Conservation (phyloP, 2,113 vertebrate genomes). For the Gobio gobio region DNA sequence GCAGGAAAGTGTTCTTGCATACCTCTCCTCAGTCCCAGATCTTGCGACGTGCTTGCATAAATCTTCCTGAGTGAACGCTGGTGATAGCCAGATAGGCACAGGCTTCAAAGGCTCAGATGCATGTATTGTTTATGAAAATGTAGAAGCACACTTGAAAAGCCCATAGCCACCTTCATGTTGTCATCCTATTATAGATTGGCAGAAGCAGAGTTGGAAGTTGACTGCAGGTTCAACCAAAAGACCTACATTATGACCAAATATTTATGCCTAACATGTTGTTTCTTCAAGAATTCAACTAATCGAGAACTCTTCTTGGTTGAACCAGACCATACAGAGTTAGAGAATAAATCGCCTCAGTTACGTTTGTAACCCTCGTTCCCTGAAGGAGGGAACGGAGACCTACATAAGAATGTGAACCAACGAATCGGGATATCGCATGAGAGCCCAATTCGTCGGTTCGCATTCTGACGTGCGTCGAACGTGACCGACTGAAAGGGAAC, state of each 20-base stretch:
- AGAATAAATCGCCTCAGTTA: not conserved
- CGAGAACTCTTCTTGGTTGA: not conserved
- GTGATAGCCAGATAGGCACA: conserved; percentile 35
- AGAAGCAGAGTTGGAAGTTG: not conserved
- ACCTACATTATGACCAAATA: not conserved
- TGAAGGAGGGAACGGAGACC: too few relatives aligned
- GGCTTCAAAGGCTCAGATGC: conserved; percentile 44
- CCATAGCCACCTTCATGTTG: not conserved
- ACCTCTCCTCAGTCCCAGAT: not conserved
- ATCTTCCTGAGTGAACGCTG: conserved; percentile 31
- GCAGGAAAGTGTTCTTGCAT: conserved; percentile 35
- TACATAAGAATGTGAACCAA: too few relatives aligned
- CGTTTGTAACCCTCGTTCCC: too few relatives aligned
- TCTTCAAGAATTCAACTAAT: too few relatives aligned
- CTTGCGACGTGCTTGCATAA: not conserved
- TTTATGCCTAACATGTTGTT: too few relatives aligned
- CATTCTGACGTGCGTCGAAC: too few relatives aligned
- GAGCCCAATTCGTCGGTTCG: too few relatives aligned
- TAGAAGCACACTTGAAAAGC: conserved; percentile 2
- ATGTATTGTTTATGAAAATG: conserved; percentile 61
- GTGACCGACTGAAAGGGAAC: too few relatives aligned
- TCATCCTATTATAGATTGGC: conserved; percentile 39
- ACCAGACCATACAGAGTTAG: not conserved
- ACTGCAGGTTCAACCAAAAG: not conserved
- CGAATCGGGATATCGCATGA: too few relatives aligned